Percentiles rank a stretch among this genome's conserved stretches.
These are phyloP conservation scores for Choreutis nemorana DNA, from an alignment of 2,888 invertebrate species.

Conservation along the genomic window DNA sequence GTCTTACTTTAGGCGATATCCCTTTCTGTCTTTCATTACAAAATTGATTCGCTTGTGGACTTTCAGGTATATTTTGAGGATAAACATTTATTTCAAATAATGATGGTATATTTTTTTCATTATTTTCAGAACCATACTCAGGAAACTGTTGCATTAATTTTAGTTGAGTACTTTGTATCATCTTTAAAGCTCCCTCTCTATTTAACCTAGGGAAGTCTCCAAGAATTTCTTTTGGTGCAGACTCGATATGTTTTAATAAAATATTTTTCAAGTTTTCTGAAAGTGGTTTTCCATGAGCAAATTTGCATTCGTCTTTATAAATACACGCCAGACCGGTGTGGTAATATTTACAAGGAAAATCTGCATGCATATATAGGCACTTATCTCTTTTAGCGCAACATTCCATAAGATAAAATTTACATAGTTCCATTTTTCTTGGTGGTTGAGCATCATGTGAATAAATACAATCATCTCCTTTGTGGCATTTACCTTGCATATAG, in stretches of 20 bases:
- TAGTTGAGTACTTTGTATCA: constrained; percentile 54
- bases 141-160: constrained; percentile 52
- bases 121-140: constrained; percentile 30
- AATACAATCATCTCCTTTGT: constrained; percentile 83
- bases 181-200: constrained; percentile 75
- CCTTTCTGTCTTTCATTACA: constrained; percentile 44
- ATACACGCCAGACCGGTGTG: constrained; percentile 91
- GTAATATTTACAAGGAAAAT: constrained; percentile 97
- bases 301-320: constrained; percentile 87
- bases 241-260: constrained; percentile 80
- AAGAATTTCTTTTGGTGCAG: constrained; percentile 89
- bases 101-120: constrained; percentile 47
- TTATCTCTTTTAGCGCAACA: constrained; percentile 95
- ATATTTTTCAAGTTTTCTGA: constrained; percentile 77
- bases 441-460: constrained; percentile 86
- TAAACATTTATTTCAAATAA: constrained; percentile 56
- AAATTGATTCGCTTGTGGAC: constrained; percentile 29
- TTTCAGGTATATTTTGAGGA: constrained; percentile 32
- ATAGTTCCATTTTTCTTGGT: constrained; percentile 90
- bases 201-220: constrained; percentile 88
- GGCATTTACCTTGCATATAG: constrained; percentile 90
- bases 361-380: constrained; percentile 95
- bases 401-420: constrained; percentile 96
- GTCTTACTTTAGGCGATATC: constrained; percentile 51
- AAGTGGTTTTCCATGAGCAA: constrained; percentile 90